Conservation (phyloP, 2,888 invertebrate species). For the Pammene aurita region DNA sequence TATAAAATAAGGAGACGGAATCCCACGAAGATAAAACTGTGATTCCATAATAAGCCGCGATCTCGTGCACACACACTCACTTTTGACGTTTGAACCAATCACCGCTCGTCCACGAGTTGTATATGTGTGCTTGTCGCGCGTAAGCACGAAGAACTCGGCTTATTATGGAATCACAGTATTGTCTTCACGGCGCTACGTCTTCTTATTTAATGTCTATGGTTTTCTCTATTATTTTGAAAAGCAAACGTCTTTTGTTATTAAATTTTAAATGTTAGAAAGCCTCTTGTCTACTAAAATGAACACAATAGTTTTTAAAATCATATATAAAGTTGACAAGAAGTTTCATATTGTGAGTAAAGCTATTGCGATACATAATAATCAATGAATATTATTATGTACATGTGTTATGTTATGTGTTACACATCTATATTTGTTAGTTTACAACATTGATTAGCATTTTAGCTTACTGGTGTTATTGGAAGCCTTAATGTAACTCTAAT, state of each 20-base stretch:
- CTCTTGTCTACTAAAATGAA: conserved; percentile 8
- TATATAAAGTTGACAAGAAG: conserved; percentile 26
- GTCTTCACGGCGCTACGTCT: too few relatives aligned
- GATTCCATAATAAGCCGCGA: too few relatives aligned
- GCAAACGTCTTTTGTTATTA: conserved; percentile 20
- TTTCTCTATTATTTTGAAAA: conserved; percentile 28
- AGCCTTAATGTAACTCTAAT: conserved; percentile 34
- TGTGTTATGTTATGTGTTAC: conserved; percentile 24
- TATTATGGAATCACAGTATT: too few relatives aligned
- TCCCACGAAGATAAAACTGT: too few relatives aligned
- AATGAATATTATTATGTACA: conserved; percentile 28
- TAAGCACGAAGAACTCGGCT: too few relatives aligned
- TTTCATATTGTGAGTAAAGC: conserved; percentile 33
- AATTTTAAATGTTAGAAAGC: conserved; percentile 13
- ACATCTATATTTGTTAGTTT: conserved; percentile 27
- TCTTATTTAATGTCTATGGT: too few relatives aligned
- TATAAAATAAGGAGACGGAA: too few relatives aligned
- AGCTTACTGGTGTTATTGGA: conserved; percentile 36
- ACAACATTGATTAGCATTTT: conserved; percentile 39
- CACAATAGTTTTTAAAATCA: not conserved
- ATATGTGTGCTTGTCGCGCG: too few relatives aligned
- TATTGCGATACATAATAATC: conserved; percentile 16
- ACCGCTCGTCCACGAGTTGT: too few relatives aligned
- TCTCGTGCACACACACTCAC: too few relatives aligned
- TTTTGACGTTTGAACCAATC: too few relatives aligned